Evolutionary conservation across 2,797 vertebrate species (phyloP).

Genomic region (Nyctalus aviator): DNA sequence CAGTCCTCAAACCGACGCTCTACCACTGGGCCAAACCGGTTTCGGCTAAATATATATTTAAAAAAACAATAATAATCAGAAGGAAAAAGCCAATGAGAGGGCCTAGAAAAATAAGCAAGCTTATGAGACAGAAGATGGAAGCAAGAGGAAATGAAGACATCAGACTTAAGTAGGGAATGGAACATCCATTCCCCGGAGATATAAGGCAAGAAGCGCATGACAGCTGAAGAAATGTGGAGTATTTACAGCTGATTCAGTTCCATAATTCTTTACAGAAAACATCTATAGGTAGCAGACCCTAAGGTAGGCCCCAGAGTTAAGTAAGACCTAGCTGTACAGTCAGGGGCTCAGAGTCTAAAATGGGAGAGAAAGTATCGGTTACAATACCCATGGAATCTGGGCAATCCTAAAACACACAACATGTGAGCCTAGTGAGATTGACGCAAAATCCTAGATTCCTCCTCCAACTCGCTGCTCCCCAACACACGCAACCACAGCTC

Average conservation of each 20-base stretch:
- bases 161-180: fast-evolving
- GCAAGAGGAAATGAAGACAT: not conserved
- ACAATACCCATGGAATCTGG: no score
- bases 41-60: no score
- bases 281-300: not conserved
- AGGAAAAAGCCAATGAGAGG: not conserved
- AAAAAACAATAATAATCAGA: not conserved
- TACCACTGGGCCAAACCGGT: no score
- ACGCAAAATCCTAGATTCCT: fast-evolving
- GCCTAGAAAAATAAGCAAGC: not conserved
- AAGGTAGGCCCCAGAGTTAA: not conserved
- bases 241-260: not conserved
- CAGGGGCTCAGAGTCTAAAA: not conserved
- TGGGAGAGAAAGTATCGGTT: not conserved
- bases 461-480: not conserved
- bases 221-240: not conserved
- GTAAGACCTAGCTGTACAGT: not conserved
- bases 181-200: fast-evolving
- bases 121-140: not conserved
- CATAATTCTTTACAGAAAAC: not conserved
- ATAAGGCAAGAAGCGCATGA: not conserved
- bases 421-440: not conserved
- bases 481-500: no score
- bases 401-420: no score
- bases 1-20: no score